A percentile compares a stretch with the other conserved stretches of the same genome.
phyloP scores from a whole-genome alignment of 2,888 invertebrate species.

The Microchrysa polita region DNA sequence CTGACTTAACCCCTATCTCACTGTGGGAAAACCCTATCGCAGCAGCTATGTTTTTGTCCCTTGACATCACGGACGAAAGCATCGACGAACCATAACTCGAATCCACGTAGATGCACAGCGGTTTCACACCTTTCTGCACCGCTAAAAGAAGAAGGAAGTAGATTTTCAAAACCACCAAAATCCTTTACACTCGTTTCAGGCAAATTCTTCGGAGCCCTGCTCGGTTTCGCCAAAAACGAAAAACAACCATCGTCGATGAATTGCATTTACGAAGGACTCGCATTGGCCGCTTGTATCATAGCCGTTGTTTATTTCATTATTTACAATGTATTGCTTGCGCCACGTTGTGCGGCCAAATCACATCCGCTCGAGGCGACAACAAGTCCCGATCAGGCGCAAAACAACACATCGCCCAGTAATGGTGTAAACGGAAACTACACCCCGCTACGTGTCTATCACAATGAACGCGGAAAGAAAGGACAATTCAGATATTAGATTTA shows the following conservation, averaged over 20 bases:
- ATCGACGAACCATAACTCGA: no score
- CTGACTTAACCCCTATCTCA: no score
- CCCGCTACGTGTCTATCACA: conserved; percentile 82
- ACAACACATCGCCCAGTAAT: conserved; percentile 62
- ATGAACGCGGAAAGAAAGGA: conserved; percentile 81
- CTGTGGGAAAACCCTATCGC: no score
- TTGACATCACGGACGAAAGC: no score
- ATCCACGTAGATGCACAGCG: no score
- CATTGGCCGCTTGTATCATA: conserved; percentile 71
- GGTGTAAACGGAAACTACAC: conserved; percentile 77
- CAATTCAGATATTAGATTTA: conserved; percentile 79
- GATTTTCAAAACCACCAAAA: no score
- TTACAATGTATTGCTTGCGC: conserved; percentile 79
- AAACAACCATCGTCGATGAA: conserved; percentile 55
- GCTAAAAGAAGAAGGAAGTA: no score
- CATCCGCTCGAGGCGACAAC: conserved; percentile 69
- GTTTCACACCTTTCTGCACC: no score
- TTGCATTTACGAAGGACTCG: conserved; percentile 72
- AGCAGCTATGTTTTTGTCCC: no score
- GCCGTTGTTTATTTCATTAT: conserved; percentile 76
- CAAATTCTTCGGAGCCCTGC: conserved; percentile 76
- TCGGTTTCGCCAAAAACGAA: conserved; percentile 67
- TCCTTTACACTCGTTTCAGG: conserved; percentile 69
- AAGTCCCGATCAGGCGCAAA: conserved; percentile 64
- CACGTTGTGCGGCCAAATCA: conserved; percentile 75